Evolutionary conservation across 2,797 vertebrate genomes (phyloP), one percentile per base, ranked within the genome.

Genomic region (Rhinophrynus dorsalis): DNA sequence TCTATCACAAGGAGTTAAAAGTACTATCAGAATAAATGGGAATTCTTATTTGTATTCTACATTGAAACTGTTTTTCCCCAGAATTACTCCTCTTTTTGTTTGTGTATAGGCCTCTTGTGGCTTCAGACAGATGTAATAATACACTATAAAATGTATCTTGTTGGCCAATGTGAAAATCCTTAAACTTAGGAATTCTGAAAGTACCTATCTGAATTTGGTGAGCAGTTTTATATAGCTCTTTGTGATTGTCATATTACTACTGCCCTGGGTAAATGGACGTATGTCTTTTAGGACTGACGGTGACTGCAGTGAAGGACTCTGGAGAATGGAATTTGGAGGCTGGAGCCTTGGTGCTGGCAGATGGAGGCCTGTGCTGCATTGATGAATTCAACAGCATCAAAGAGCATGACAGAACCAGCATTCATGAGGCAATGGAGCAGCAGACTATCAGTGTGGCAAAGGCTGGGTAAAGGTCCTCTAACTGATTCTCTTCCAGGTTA

Each of bases 321-420:
- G 95, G 96, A 1, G 96, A 98, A 3, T 99, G 97, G 96, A 97
- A 97, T 62, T 88, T 98, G 83, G 96, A 98, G 81, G 97, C 97
- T 0, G 96, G 97, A 44, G 96, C 97, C 0, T 84, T 99, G 77
- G 96, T 99, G 11, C 90, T 99, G 68, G 92, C 96, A 18, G 97
- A 99, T 50, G 94, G 94, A 2, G 96, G 97, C 21, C 87, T 99
- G 45, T 99, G 97, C 84, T 99, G 97, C 81, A 99, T 99, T 4
- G 97, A 99, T 0, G 96, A 99, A 74, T 98, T 99, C 84, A 98
- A 91, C 65, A 98, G 96, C 76, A 98, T 98, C 80, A 98, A 97
- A 78, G 94, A 97, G 44, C 96, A 96, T 3, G 96, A 98, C 76
- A 92, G 96, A 74, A 95, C 95, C 79, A 97, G 96, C 81, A 97